phyloP scores from a whole-genome alignment of 2,113 vertebrate species.

The Erythrocercus mccallii region DNA sequence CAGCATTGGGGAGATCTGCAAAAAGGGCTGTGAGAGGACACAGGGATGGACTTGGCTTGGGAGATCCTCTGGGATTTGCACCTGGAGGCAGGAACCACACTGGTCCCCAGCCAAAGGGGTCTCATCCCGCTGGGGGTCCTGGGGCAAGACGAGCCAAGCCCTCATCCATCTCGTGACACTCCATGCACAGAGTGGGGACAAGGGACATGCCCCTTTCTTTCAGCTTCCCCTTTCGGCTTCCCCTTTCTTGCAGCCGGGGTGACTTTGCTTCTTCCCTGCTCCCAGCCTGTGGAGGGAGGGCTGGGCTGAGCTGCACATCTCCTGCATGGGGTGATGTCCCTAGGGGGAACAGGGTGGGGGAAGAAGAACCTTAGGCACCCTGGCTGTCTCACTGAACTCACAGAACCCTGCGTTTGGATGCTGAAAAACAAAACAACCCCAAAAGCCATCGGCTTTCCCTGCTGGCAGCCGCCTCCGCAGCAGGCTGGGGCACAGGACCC shows the following conservation, averaged over 20 bases:
- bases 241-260: not conserved
- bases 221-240: slow-evolving; percentile 50
- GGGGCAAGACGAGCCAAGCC: accelerated
- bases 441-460: not conserved
- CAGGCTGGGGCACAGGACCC: not conserved
- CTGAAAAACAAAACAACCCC: not conserved
- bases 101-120: not conserved
- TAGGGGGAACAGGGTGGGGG: not conserved
- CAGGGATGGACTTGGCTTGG: not conserved
- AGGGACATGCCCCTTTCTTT: not conserved
- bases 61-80: not conserved
- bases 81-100: accelerated
- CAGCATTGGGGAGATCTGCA: accelerated
- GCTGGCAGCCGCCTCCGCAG: not conserved
- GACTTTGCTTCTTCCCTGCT: not conserved
- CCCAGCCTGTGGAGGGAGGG: not conserved
- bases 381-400: not conserved
- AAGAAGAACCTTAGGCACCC: not conserved
- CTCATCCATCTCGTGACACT: not conserved
- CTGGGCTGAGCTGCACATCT: accelerated
- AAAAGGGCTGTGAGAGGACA: not conserved
- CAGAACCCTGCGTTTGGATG: accelerated
- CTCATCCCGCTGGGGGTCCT: not conserved
- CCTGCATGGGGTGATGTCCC: accelerated
- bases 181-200: not conserved